phyloP scores from a whole-genome alignment of 2,113 vertebrate genomes.

The Shinisaurus crocodilurus region DNA sequence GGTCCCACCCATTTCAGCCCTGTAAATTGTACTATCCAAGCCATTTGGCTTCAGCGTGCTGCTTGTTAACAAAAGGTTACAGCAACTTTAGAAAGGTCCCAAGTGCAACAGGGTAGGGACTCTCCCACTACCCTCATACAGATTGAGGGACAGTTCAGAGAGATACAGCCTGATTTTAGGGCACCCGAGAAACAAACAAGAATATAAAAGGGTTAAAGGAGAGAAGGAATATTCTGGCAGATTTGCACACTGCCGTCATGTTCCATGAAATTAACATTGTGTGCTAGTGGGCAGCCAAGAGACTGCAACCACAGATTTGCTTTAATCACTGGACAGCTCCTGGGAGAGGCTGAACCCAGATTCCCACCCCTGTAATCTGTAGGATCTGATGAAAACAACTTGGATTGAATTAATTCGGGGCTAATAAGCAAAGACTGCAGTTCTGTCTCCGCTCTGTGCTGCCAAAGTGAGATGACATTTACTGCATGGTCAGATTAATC shows the following conservation, averaged over 20 bases:
- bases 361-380: slow-evolving; percentile 72
- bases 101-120: slow-evolving; percentile 36
- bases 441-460: slow-evolving; percentile 49
- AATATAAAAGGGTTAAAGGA: slow-evolving; percentile 53
- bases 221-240: slow-evolving; percentile 57
- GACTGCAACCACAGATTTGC: slow-evolving; percentile 67
- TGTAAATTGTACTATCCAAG: neutral
- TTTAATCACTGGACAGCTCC: slow-evolving; percentile 78
- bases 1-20: neutral
- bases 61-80: slow-evolving; percentile 10
- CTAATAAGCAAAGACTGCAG: slow-evolving; percentile 63
- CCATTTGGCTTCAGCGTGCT: slow-evolving; percentile 30
- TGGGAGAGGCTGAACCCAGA: slow-evolving; percentile 63
- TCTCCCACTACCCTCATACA: slow-evolving; percentile 43
- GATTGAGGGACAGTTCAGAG: slow-evolving; percentile 54
- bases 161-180: slow-evolving; percentile 54
- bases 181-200: slow-evolving; percentile 34
- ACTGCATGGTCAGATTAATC: slow-evolving; percentile 61
- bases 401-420: slow-evolving; percentile 72
- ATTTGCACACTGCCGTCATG: slow-evolving; percentile 59
- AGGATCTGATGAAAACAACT: slow-evolving; percentile 76
- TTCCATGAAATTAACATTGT: slow-evolving; percentile 67
- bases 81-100: slow-evolving; percentile 39
- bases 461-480: slow-evolving; percentile 71
- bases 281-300: slow-evolving; percentile 71